phyloP scores from a whole-genome alignment of 2,888 invertebrate species.

The Pyrrhosoma nymphula region DNA sequence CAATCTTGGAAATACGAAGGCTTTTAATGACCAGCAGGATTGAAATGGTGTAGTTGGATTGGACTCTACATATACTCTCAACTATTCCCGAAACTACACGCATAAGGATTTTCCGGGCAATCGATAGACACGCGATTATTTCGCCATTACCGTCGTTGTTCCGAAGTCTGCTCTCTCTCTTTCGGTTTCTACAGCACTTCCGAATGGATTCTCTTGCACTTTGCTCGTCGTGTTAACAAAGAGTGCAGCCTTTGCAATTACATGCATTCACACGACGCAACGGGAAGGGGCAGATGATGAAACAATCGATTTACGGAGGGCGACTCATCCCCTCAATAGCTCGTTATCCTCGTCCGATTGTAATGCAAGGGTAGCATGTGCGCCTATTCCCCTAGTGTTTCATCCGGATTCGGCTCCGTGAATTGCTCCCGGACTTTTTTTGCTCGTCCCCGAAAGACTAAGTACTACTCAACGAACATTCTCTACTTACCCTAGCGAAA shows the following conservation, averaged over 20 bases:
- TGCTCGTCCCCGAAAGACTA: neutral
- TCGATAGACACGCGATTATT: neutral
- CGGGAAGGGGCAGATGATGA: neutral
- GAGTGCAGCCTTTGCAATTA: neutral
- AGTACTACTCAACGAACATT: neutral
- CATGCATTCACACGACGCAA: too few relatives aligned
- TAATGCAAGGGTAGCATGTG: neutral
- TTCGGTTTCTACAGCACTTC: neutral
- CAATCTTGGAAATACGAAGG: too few relatives aligned
- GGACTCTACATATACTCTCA: too few relatives aligned
- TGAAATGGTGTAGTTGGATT: too few relatives aligned
- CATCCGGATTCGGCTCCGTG: neutral
- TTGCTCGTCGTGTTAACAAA: neutral
- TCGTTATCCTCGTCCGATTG: neutral
- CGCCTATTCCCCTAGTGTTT: neutral
- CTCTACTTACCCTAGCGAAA: neutral
- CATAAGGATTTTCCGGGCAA: neutral
- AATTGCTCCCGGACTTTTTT: neutral
- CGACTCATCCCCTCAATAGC: neutral
- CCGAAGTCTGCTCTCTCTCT: neutral
- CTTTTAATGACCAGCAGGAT: too few relatives aligned
- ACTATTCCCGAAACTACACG: too few relatives aligned
- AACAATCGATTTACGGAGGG: neutral
- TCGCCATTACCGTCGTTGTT: neutral
- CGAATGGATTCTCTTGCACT: neutral